Conservation (phyloP, 1,140 invertebrate species). For the Antheraea mylitta region DNA sequence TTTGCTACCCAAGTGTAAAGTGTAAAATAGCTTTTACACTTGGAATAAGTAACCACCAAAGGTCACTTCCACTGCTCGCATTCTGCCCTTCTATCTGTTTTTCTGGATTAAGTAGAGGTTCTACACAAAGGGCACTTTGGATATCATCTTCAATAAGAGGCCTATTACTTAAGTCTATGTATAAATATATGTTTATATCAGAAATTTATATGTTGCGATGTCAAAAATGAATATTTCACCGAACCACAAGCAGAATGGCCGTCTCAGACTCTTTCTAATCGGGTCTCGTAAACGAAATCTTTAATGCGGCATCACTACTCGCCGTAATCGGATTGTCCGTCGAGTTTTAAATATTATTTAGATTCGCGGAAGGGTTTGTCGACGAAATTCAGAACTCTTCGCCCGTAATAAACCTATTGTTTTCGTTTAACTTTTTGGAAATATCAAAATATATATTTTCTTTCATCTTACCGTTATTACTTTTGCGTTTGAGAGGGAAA, state of each 20-base stretch:
- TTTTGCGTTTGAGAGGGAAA: conserved; percentile 8
- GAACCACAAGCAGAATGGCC: background rate
- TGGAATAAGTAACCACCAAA: too few relatives aligned
- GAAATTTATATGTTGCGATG: background rate
- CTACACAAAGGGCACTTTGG: too few relatives aligned
- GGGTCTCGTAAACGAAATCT: background rate
- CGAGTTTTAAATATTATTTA: conserved; percentile 40
- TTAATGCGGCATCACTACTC: background rate
- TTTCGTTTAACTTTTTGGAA: conserved; percentile 22
- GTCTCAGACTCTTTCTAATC: background rate
- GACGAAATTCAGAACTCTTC: conserved; percentile 20
- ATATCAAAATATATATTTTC: conserved; percentile 32
- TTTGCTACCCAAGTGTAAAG: too few relatives aligned
- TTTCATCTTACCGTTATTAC: conserved; percentile 20
- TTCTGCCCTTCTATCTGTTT: too few relatives aligned
- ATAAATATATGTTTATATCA: too few relatives aligned
- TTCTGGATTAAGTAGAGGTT: too few relatives aligned
- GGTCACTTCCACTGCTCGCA: too few relatives aligned
- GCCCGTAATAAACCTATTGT: conserved; percentile 31
- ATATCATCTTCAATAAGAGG: too few relatives aligned
- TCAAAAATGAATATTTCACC: background rate
- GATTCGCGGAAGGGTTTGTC: conserved; percentile 31
- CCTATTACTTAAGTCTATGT: too few relatives aligned
- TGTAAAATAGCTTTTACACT: too few relatives aligned
- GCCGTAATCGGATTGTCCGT: background rate